Percentiles rank a stretch among this genome's conserved stretches.
These are phyloP conservation scores for Empis livida DNA, from an alignment of 2,888 invertebrate species.

Conservation along the genomic window DNA sequence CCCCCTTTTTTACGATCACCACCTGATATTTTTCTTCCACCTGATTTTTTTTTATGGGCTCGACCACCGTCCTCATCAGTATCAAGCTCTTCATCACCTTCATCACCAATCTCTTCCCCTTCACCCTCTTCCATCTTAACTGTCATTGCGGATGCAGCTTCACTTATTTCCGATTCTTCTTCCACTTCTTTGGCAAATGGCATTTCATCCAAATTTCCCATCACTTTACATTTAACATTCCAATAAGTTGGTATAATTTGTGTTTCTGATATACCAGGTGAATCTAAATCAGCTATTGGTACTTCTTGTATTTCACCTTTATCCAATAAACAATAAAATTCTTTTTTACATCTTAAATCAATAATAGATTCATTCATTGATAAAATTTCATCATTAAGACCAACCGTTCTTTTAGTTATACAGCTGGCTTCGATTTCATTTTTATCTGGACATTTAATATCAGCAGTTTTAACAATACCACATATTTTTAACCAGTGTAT, in stretches of 20 bases:
- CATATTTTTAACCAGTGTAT: not conserved
- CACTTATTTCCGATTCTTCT: not conserved
- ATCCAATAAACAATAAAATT: slow-evolving; percentile 3
- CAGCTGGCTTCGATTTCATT: not conserved
- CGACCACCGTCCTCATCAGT: not conserved
- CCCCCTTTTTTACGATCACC: not conserved
- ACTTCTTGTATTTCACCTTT: slow-evolving; percentile 3
- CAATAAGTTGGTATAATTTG: not conserved
- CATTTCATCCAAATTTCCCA: not conserved
- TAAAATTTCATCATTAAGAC: slow-evolving; percentile 3
- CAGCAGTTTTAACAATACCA: not conserved
- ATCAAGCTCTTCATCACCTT: not conserved
- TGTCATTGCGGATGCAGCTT: not conserved
- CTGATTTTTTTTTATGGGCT: not conserved
- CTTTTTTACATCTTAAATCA: slow-evolving; percentile 4
- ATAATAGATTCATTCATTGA: slow-evolving; percentile 15
- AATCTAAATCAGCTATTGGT: slow-evolving; percentile 11
- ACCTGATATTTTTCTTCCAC: not conserved
- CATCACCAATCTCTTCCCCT: not conserved
- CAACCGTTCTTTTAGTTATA: not conserved
- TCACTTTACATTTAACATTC: not conserved
- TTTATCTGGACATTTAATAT: not conserved
- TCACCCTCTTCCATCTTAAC: not conserved
- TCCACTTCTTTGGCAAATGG: not conserved
- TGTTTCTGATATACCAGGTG: slow-evolving; percentile 14